phyloP scores from a whole-genome alignment of 2,113 vertebrate genomes.

The Pachypanchax playfairii region DNA sequence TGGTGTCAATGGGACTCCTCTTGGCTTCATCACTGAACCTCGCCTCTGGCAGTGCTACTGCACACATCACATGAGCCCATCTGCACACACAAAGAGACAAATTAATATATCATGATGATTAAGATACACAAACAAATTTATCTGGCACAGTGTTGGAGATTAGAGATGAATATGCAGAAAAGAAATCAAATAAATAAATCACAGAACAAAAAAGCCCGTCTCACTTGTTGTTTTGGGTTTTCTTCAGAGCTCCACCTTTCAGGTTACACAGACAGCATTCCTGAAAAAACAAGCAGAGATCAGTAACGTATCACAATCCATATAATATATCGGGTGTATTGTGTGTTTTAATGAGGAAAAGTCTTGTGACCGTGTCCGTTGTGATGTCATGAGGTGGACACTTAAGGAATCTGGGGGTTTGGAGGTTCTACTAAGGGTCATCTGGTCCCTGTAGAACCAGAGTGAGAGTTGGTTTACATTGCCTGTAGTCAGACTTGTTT shows the following conservation, averaged over 20 bases:
- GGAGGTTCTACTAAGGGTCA: too few species aligned
- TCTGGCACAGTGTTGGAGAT: conserved; percentile 45
- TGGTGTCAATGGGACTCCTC: conserved; percentile 90
- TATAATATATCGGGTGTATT: too few species aligned
- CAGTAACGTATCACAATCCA: not conserved
- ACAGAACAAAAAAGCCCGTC: conserved; percentile 46
- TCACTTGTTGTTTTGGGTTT: conserved; percentile 92
- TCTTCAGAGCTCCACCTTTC: conserved; percentile 94
- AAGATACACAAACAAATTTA: conserved; percentile 30
- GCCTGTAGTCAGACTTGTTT: too few species aligned
- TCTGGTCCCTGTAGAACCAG: too few species aligned
- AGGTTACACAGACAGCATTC: conserved; percentile 97
- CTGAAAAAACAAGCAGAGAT: conserved; percentile 70
- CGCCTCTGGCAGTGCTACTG: conserved; percentile 93
- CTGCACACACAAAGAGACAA: conserved; percentile 68
- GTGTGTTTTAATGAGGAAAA: too few species aligned
- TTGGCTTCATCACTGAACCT: conserved; percentile 89
- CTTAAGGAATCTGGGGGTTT: too few species aligned
- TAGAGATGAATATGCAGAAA: conserved; percentile 35
- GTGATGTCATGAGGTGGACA: too few species aligned
- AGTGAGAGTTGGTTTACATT: too few species aligned
- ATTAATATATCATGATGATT: conserved; percentile 39
- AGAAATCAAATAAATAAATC: too few species aligned
- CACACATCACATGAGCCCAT: conserved; percentile 96
- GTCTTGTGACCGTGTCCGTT: too few species aligned